Evolutionary conservation across 2,888 invertebrate genomes (phyloP), one percentile per base, ranked within the genome.

Genomic region (Trachelus tabidus): DNA sequence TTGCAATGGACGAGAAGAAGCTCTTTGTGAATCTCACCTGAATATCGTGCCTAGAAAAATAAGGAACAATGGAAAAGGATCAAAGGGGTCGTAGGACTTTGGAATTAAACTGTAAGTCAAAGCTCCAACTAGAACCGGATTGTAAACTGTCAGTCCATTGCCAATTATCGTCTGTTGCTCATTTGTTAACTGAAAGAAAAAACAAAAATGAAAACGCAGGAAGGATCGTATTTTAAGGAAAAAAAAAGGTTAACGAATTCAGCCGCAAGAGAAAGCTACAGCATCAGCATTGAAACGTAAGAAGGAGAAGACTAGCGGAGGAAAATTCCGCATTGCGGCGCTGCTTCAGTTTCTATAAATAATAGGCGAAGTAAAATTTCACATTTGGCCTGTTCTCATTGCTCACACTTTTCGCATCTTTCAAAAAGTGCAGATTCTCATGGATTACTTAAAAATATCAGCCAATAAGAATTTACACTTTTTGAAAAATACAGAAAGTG

Each of bases 91-190:
- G 75, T 89, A 90, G 69, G 85, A 34, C 30, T 79, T 80, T 23
- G 89, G 89, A 68, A 86, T 79, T n/a, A 89, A 73, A 11, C 76
- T 76, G 77, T 87, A 88, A 9, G 90, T 90, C 35, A 90, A 82
- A 0, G 84, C 83, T 3, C 90, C 91, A 37, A 88, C 87, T 77
- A 89, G 85, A 69, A 88, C 80, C 73, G 89, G 91, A 84, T 90
- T 92, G 82, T 83, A 91, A 73, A 89, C 88, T n/a, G 90, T 88
- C 75, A 89, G 79, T 76, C 91, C 91, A 77, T 89, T 90, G 23
- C 84, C 85, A 11, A 91, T 80, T 40, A 83, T 82, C 31, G 84
- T 80, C 12, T 81, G 76, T 0, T 84, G 82, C 75, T 90, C 90
- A 77, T 84, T 75, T 11, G 75, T 79, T 1, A 79, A 15, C 80